A percentile compares a stretch with the other conserved stretches of the same genome.
Conservation (phyloP, 2,888 invertebrate genomes). For the Electrophaes corylata region DNA sequence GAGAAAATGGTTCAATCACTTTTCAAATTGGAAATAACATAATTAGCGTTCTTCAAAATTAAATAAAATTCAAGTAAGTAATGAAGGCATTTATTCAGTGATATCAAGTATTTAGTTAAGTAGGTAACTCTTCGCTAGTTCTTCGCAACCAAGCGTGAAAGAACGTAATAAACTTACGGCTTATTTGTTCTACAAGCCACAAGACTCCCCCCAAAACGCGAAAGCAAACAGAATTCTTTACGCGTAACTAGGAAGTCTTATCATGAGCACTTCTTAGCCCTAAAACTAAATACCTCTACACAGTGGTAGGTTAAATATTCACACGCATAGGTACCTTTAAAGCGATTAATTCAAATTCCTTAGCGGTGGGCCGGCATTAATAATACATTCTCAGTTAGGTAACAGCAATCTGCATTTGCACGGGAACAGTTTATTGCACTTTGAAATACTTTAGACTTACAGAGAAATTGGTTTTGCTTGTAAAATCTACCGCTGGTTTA, state of each 20-base stretch:
- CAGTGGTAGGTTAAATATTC: conserved; percentile 43
- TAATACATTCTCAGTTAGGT: conserved; percentile 57
- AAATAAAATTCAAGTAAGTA: too few species aligned
- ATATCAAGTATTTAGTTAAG: too few species aligned
- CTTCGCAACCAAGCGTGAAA: too few species aligned
- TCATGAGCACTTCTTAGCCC: background rate
- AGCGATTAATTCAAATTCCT: conserved; percentile 58
- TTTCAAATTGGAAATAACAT: too few species aligned
- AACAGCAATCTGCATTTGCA: conserved; percentile 48
- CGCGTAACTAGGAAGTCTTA: background rate
- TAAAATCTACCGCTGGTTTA: background rate
- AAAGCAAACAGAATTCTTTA: background rate
- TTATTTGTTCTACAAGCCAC: too few species aligned
- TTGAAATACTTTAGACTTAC: conserved; percentile 12
- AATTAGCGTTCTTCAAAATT: too few species aligned
- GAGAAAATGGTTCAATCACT: too few species aligned
- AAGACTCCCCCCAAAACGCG: too few species aligned
- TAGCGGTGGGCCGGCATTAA: conserved; percentile 54
- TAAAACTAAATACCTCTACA: background rate
- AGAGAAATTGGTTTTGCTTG: background rate
- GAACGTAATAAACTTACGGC: too few species aligned
- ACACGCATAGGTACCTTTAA: conserved; percentile 41
- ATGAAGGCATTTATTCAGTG: too few species aligned
- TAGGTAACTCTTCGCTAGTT: too few species aligned
- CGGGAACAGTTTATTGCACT: conserved; percentile 35